Conservation (phyloP, 2,113 vertebrate genomes). For the Dasypus novemcinctus region DNA sequence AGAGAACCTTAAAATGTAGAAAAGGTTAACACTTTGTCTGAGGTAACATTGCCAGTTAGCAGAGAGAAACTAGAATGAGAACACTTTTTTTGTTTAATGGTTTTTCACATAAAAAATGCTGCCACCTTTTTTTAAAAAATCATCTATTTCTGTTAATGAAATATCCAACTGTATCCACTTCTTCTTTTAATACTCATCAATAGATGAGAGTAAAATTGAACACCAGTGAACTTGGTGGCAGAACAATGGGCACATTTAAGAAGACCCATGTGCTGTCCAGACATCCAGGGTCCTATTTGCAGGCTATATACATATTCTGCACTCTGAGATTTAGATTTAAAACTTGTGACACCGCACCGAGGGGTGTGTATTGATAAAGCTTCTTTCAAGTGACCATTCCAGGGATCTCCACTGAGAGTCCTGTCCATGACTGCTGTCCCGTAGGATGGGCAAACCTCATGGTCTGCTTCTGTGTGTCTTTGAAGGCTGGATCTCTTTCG, state of each 20-base stretch:
- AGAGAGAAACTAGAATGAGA: background rate
- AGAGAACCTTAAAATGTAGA: background rate
- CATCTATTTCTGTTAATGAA: background rate
- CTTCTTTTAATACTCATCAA: background rate
- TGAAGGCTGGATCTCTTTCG: background rate
- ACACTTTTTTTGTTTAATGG: background rate
- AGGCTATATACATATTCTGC: background rate
- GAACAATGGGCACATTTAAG: background rate
- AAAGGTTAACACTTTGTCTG: background rate
- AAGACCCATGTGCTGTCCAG: background rate
- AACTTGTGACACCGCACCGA: background rate
- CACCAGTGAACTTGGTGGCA: background rate
- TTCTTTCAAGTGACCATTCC: background rate
- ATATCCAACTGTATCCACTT: background rate
- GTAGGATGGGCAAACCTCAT: background rate
- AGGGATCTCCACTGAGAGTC: background rate
- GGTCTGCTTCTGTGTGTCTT: background rate
- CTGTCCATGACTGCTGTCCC: background rate
- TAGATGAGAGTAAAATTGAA: background rate
- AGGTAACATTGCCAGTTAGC: background rate
- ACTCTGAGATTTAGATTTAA: background rate
- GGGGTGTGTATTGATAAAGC: background rate
- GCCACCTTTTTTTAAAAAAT: background rate
- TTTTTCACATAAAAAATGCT: background rate
- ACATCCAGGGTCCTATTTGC: background rate